A percentile compares a stretch with the other conserved stretches of the same genome.
phyloP scores from a whole-genome alignment of 2,797 vertebrate genomes.

The Mus minutoides region DNA sequence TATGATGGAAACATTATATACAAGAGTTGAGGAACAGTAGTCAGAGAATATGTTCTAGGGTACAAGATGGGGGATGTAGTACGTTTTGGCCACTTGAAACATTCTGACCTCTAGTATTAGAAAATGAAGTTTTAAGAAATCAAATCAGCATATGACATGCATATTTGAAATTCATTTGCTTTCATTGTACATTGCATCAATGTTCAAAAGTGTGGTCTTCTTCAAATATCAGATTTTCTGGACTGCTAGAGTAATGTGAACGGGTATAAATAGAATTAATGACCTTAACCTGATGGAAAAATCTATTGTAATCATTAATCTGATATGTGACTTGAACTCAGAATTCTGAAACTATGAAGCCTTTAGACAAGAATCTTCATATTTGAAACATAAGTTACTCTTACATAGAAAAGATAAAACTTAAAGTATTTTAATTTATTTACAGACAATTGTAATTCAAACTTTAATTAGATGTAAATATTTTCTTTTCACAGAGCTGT shows the following conservation, averaged over 20 bases:
- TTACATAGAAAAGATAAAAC: neutral
- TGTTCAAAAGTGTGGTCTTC: neutral
- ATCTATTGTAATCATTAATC: neutral
- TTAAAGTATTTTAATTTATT: neutral
- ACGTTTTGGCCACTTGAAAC: neutral
- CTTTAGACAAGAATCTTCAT: neutral
- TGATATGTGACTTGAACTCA: neutral
- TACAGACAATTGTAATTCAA: neutral
- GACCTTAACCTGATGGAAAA: neutral
- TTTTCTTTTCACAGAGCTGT: neutral
- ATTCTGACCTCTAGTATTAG: neutral
- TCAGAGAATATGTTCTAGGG: neutral
- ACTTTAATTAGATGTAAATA: neutral
- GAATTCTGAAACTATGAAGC: neutral
- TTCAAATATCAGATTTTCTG: neutral
- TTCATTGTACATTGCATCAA: neutral
- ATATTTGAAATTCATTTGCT: neutral
- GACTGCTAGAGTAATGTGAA: neutral
- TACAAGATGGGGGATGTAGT: neutral
- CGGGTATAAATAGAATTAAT: neutral
- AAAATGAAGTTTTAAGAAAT: neutral
- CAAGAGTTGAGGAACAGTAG: neutral
- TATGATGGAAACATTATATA: neutral
- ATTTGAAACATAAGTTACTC: neutral
- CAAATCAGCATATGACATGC: neutral